These are phyloP conservation scores for Sprattus sprattus DNA, from an alignment of 2,113 vertebrate genomes.

Conservation along the genomic window DNA sequence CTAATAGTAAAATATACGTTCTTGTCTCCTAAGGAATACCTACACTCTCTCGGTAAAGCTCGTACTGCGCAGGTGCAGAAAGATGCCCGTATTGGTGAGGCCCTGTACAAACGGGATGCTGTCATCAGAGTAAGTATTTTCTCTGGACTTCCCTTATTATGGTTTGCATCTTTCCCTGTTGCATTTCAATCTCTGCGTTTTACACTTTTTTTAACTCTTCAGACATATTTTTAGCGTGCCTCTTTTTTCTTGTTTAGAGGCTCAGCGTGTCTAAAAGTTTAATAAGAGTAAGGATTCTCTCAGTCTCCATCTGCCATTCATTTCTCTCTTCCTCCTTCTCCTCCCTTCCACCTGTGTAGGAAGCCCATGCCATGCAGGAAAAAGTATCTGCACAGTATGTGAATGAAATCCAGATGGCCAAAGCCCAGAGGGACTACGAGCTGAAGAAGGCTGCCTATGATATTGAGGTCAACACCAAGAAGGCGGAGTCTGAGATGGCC, in stretches of 20 bases:
- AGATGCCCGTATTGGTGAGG: slow-evolving; percentile 87
- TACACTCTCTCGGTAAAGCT: slow-evolving; percentile 85
- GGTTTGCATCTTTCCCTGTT: neutral
- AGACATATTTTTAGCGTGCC: neutral
- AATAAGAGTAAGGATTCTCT: neutral
- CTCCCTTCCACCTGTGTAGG: slow-evolving; percentile 60
- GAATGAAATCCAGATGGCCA: slow-evolving; percentile 89
- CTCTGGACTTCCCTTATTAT: neutral
- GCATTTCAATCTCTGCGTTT: neutral
- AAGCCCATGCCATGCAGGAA: slow-evolving; percentile 85
- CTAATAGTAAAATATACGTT: neutral
- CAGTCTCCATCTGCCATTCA: neutral
- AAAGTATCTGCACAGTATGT: slow-evolving; percentile 86
- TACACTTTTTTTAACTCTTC: neutral
- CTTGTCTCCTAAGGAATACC: slow-evolving; percentile 74
- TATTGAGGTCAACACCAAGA: slow-evolving; percentile 84
- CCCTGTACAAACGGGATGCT: slow-evolving; percentile 84
- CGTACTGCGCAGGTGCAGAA: slow-evolving; percentile 88
- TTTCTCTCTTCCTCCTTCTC: neutral
- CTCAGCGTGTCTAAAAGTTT: neutral
- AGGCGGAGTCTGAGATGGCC: slow-evolving; percentile 87
- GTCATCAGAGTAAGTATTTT: slow-evolving; percentile 78
- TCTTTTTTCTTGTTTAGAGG: neutral
- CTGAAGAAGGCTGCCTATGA: slow-evolving; percentile 87
- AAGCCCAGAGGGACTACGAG: slow-evolving; percentile 87